These are phyloP conservation scores for Sander vitreus DNA, from an alignment of 2,113 vertebrate genomes.

Conservation along the genomic window DNA sequence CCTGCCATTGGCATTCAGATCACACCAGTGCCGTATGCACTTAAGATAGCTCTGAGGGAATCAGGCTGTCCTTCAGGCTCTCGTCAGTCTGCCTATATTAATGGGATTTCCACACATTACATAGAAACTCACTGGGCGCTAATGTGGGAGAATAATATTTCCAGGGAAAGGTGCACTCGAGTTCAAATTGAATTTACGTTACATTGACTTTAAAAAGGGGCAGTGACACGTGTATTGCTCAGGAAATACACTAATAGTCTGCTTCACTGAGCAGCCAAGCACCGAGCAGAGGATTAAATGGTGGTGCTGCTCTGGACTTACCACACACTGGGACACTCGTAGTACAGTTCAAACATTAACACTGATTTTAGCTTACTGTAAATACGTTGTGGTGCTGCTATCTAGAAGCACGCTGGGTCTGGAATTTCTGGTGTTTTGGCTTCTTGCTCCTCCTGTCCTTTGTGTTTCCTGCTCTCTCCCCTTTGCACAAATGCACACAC, in stretches of 20 bases:
- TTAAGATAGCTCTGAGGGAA: slow-evolving; percentile 53
- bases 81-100: slow-evolving; percentile 66
- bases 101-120: slow-evolving; percentile 69
- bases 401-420: slow-evolving; percentile 30
- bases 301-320: slow-evolving; percentile 37
- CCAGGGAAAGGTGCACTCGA: slow-evolving; percentile 36
- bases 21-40: slow-evolving; percentile 48
- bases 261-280: slow-evolving; percentile 55
- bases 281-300: slow-evolving; percentile 47
- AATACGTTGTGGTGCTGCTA: slow-evolving; percentile 31
- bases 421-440: slow-evolving; percentile 57
- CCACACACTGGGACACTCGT: slow-evolving; percentile 33
- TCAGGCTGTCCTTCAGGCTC: slow-evolving; percentile 62
- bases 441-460: slow-evolving; percentile 46
- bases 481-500: slow-evolving; percentile 26
- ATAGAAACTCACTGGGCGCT: slow-evolving; percentile 55
- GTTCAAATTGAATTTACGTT: slow-evolving; percentile 71
- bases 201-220: slow-evolving; percentile 60
- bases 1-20: slow-evolving; percentile 65
- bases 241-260: slow-evolving; percentile 44
- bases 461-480: slow-evolving; percentile 17
- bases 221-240: slow-evolving; percentile 50
- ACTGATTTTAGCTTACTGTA: slow-evolving; percentile 49
- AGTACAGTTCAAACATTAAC: slow-evolving; percentile 32
- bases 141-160: slow-evolving; percentile 68